Conservation (phyloP, 2,797 vertebrate genomes). For the Amblyopsis hoosieri region DNA sequence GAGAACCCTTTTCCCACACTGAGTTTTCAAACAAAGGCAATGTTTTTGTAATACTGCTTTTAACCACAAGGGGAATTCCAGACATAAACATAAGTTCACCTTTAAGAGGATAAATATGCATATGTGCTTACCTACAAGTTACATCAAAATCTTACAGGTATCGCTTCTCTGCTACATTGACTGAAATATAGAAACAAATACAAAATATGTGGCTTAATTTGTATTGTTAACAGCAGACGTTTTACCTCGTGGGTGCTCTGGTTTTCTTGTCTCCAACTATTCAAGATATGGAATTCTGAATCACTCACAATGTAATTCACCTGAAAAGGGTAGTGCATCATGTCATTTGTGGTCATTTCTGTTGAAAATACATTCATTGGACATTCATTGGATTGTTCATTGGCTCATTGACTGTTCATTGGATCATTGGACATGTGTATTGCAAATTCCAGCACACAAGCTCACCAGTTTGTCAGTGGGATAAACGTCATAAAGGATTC, state of each 20-base stretch:
- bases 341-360: neutral
- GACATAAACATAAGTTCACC: no score
- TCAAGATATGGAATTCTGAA: conserved; percentile 94
- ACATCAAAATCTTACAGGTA: no score
- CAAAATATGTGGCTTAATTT: neutral
- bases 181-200: neutral
- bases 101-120: no score
- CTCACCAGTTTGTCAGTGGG: conserved; percentile 92
- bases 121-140: no score
- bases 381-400: no score
- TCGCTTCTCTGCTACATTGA: no score
- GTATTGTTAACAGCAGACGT: neutral
- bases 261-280: conserved; percentile 93
- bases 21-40: no score
- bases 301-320: conserved; percentile 98
- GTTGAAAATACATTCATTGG: no score
- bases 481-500: conserved; percentile 97
- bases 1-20: no score
- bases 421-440: neutral
- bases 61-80: no score
- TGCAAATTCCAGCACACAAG: conserved; percentile 8
- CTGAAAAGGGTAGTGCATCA: conserved; percentile 62
- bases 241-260: conserved; percentile 95
- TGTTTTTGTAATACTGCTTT: no score
- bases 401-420: no score